phyloP scores from a whole-genome alignment of 2,113 vertebrate genomes.

The Mixornis gularis region DNA sequence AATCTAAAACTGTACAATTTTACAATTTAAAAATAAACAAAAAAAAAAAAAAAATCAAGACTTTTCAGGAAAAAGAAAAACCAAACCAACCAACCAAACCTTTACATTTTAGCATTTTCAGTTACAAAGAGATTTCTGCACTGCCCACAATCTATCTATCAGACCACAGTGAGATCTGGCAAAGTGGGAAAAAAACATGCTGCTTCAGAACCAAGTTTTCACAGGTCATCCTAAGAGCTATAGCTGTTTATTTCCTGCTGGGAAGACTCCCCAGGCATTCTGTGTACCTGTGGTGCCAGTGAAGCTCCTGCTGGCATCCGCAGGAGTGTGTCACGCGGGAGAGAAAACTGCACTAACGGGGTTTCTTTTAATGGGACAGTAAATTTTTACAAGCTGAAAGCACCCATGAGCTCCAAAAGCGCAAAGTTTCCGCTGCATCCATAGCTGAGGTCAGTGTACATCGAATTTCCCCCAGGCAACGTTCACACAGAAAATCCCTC shows the following conservation, averaged over 20 bases:
- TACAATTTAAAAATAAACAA: background rate
- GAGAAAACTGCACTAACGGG: background rate
- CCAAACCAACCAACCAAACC: no score
- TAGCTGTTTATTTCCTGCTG: background rate
- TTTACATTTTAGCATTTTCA: background rate
- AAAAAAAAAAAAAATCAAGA: background rate
- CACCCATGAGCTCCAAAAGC: background rate
- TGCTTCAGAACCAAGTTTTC: background rate
- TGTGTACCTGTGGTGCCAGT: background rate
- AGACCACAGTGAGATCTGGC: background rate
- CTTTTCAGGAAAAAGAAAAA: accelerated
- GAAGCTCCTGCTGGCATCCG: background rate
- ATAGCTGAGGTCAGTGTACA: background rate
- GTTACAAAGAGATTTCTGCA: background rate
- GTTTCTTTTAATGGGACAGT: background rate
- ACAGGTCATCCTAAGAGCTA: background rate
- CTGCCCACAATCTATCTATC: background rate
- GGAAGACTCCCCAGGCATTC: background rate
- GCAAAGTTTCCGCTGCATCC: background rate
- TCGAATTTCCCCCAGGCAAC: background rate
- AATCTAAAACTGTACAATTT: no score
- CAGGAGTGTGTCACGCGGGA: accelerated
- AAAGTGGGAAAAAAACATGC: background rate
- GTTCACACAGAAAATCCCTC: background rate
- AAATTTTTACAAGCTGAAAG: background rate